These are phyloP conservation scores for Orientallactaga bullata DNA, from an alignment of 2,113 vertebrate genomes.

Conservation along the genomic window DNA sequence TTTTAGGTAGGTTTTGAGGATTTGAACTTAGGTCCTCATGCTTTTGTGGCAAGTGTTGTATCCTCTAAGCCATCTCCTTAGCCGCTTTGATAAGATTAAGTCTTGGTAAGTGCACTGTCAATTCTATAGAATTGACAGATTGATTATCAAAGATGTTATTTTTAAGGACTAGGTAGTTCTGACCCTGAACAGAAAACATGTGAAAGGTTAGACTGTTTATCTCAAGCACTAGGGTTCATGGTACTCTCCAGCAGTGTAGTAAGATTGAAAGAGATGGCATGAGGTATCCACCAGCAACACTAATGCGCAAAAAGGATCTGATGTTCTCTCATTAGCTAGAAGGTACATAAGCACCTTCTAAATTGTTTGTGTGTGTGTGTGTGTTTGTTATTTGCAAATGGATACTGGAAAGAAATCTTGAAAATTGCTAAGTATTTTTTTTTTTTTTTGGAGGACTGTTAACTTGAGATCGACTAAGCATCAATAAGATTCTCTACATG, in stretches of 20 bases:
- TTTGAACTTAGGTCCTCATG: too few species aligned
- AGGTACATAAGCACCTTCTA: not conserved
- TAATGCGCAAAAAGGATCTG: not conserved
- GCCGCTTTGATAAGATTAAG: not conserved
- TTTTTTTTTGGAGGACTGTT: not conserved
- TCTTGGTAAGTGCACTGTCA: not conserved
- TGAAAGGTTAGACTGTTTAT: not conserved
- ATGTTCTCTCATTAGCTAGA: not conserved
- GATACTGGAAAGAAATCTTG: not conserved
- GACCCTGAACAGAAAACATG: not conserved
- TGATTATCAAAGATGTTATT: not conserved
- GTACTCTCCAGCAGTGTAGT: not conserved
- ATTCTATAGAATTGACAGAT: not conserved
- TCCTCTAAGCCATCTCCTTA: too few species aligned
- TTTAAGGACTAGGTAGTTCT: slow-evolving; percentile 2
- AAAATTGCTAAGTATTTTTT: not conserved
- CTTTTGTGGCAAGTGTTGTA: too few species aligned
- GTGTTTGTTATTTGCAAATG: not conserved
- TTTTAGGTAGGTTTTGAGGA: too few species aligned
- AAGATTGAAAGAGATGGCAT: not conserved
- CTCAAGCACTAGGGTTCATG: not conserved
- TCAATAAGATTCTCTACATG: not conserved
- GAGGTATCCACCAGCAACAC: not conserved
- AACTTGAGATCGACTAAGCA: not conserved
- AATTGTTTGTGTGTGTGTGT: too few species aligned